Percentiles rank a stretch among this genome's conserved stretches.
Conservation (phyloP, 92 coral and sea anemone species). For the Nematostella vectensis region DNA sequence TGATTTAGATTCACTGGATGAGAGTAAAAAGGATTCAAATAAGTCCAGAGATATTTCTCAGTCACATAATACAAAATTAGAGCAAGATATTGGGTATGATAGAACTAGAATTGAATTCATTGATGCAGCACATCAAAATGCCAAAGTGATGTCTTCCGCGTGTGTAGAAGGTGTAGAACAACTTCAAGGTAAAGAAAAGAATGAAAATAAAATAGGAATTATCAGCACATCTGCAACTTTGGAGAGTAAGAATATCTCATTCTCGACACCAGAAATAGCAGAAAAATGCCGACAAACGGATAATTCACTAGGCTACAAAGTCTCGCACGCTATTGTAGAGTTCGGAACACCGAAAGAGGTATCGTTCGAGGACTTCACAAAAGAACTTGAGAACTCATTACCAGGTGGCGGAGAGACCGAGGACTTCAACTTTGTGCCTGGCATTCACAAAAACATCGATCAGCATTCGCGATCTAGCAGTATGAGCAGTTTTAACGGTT, state of each 20-base stretch:
- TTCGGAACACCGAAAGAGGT: conserved; percentile 47
- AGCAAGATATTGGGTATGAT: background rate
- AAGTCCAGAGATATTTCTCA: background rate
- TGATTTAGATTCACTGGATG: too few species aligned
- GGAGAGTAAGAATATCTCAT: background rate
- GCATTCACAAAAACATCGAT: conserved; percentile 70
- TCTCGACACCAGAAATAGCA: background rate
- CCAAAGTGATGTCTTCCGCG: background rate
- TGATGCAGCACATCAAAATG: background rate
- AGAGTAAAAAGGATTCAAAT: background rate
- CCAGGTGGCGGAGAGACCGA: conserved; percentile 49
- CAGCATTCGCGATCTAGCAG: conserved; percentile 46
- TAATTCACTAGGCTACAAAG: conserved; percentile 18
- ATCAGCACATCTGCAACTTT: background rate
- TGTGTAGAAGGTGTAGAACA: background rate
- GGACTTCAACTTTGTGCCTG: conserved; percentile 90
- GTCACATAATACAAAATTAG: background rate
- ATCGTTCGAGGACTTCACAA: conserved; percentile 13
- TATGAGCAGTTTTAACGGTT: conserved; percentile 63
- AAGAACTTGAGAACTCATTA: conserved; percentile 1
- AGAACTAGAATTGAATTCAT: background rate
- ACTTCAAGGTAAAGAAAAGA: background rate
- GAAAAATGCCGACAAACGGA: background rate
- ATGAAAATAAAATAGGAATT: background rate
- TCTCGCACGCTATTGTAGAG: conserved; percentile 30